phyloP scores from a whole-genome alignment of 1,140 invertebrate species.

The Drosophila subpulchrella region DNA sequence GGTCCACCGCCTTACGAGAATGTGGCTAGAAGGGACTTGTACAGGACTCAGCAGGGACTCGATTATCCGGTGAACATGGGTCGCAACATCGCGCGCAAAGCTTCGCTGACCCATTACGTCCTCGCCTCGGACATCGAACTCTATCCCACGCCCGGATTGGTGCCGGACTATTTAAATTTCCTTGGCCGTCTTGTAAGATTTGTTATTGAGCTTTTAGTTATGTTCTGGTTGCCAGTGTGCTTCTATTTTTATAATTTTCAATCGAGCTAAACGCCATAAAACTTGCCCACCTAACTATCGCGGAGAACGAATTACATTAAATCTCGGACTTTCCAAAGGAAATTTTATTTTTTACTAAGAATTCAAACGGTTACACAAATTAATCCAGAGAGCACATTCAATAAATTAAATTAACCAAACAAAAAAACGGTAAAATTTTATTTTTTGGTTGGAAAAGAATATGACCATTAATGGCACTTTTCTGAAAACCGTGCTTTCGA shows the following conservation, averaged over 20 bases:
- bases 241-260: not conserved
- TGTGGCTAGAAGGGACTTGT: slow-evolving; percentile 87
- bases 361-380: not conserved
- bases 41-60: slow-evolving; percentile 90
- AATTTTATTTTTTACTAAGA: not conserved
- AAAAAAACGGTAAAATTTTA: too few relatives aligned
- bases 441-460: too few relatives aligned
- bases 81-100: slow-evolving; percentile 92
- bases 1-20: slow-evolving; percentile 88
- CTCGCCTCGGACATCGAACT: slow-evolving; percentile 94
- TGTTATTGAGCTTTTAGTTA: not conserved
- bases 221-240: not conserved
- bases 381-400: too few relatives aligned
- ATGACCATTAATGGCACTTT: too few relatives aligned
- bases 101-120: slow-evolving; percentile 92
- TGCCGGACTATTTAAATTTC: slow-evolving; percentile 66
- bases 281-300: too few relatives aligned
- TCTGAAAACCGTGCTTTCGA: too few relatives aligned
- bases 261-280: too few relatives aligned
- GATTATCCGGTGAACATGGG: slow-evolving; percentile 95
- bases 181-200: not conserved
- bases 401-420: too few relatives aligned
- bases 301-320: too few relatives aligned
- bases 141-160: slow-evolving; percentile 91
- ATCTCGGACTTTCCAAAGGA: too few relatives aligned